These are phyloP conservation scores for Hypanus sabinus DNA, from an alignment of 2,113 vertebrate genomes.

Conservation along the genomic window DNA sequence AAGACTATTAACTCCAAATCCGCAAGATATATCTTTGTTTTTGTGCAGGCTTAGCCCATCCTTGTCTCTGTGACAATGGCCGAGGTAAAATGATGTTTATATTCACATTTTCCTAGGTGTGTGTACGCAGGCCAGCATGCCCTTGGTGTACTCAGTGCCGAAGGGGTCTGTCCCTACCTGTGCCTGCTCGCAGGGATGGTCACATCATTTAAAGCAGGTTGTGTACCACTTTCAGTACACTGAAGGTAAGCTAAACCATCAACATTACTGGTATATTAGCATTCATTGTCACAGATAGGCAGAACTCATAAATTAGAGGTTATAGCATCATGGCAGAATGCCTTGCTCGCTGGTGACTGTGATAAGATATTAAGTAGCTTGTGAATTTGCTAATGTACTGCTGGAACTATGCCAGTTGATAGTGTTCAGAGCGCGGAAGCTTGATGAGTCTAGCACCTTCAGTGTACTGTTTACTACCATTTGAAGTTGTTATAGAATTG, in stretches of 20 bases:
- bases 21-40: constrained; percentile 36
- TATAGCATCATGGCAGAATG: constrained; percentile 61
- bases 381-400: constrained; percentile 31
- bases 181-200: constrained; percentile 81
- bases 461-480: constrained; percentile 78
- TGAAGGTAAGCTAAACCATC: constrained; percentile 87
- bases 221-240: constrained; percentile 85
- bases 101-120: constrained; percentile 87
- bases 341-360: constrained; percentile 66
- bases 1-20: constrained; percentile 14
- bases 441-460: constrained; percentile 76
- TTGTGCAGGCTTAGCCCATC: constrained; percentile 70
- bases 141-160: constrained; percentile 82
- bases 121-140: constrained; percentile 78
- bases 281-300: constrained; percentile 57
- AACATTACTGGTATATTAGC: constrained; percentile 67
- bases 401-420: constrained; percentile 9
- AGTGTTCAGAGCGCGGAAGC: constrained; percentile 50
- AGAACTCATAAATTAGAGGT: constrained; percentile 58
- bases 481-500: constrained; percentile 37
- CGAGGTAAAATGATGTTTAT: constrained; percentile 87
- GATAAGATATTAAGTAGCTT: constrained; percentile 32
- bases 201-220: constrained; percentile 87
- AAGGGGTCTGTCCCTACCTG: constrained; percentile 80
- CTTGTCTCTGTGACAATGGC: constrained; percentile 68